Evolutionary conservation across 2,888 invertebrate species (phyloP).

Genomic region (Ptilodon capucinus): DNA sequence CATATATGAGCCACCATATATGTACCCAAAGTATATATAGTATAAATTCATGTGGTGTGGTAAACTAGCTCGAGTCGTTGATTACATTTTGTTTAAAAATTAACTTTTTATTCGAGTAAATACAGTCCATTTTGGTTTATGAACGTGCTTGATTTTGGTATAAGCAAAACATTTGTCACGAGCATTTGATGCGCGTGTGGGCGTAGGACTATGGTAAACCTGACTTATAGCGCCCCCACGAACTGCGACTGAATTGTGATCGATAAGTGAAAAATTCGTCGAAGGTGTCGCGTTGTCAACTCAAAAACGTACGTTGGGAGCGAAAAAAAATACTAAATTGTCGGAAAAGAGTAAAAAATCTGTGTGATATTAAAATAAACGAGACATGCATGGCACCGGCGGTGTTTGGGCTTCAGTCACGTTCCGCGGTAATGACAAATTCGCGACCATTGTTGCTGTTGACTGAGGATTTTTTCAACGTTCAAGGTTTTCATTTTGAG

Average conservation of each 20-base stretch:
- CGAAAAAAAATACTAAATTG: constrained; percentile 50
- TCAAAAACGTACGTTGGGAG: constrained; percentile 44
- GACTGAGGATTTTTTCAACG: constrained; percentile 64
- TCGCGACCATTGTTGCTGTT: constrained; percentile 69
- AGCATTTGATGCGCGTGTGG: no score
- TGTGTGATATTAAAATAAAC: constrained; percentile 71
- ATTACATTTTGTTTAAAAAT: no score
- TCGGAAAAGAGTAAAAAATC: constrained; percentile 67
- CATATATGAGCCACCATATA: no score
- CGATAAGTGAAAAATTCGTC: constrained; percentile 46
- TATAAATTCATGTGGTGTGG: no score
- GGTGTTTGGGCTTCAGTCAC: constrained; percentile 71
- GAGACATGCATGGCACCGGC: constrained; percentile 55
- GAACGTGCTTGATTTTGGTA: no score
- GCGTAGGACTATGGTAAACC: no score
- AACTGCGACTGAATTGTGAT: constrained; percentile 34
- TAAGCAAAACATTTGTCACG: no score
- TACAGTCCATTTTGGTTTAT: no score
- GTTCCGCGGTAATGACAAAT: constrained; percentile 74
- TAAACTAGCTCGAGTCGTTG: no score
- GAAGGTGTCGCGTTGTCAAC: constrained; percentile 62
- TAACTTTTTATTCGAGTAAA: no score
- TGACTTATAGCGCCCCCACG: constrained; percentile 29
- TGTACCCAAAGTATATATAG: no score
- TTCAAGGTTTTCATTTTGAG: constrained; percentile 68